Evolutionary conservation across 2,797 vertebrate genomes (phyloP), one percentile per base, ranked within the genome.

Genomic region (Enteromius argenteus): DNA sequence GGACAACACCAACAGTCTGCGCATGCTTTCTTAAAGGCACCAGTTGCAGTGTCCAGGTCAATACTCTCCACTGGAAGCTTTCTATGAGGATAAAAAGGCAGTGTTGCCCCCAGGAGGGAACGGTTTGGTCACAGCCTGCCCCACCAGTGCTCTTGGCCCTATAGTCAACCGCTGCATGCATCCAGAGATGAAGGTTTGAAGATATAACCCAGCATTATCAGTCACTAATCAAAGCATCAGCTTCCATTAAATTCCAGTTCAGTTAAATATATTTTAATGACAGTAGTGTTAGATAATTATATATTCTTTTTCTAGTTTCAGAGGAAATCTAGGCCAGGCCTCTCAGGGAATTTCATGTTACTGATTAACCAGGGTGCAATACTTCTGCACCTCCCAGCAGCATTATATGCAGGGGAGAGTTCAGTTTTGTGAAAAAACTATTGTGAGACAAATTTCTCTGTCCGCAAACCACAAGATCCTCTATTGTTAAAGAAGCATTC

Each of bases 71-170:
- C 94, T 99, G 86, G 98, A 99, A 89, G 98, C 98, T 0, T 99
- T 99, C 91, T 99, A 99, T 1, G 98, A 99, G 86, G 98, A 99
- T 89, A 99, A 99, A 94, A 99, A 99, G 88, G 98, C 97, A 1
- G 94, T 98, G 79, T 96, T 99, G 44, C 96, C 96, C 0, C 93
- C 94, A 0, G 88, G 94, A 3, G 95, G 95, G 68, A 97, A 96
- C 0, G 95, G 96, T 35, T 91, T 95, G 46, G 89, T 96, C 39
- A 92, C 92, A 19, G 92, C 92, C 86, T 96, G 97, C 90, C 97
- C 97, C 0, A 95, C 96, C 4, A 93, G 95, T 62, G 92, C 94
- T 91, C 97, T 96, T 60, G 92, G 96, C 74, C 96, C 97, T 0
- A 94, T 96, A 68, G 96, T 98, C 91, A 98, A 98, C 93, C 97